phyloP scores from a whole-genome alignment of 2,888 invertebrate genomes.

The Eristalinus sepulchralis region DNA sequence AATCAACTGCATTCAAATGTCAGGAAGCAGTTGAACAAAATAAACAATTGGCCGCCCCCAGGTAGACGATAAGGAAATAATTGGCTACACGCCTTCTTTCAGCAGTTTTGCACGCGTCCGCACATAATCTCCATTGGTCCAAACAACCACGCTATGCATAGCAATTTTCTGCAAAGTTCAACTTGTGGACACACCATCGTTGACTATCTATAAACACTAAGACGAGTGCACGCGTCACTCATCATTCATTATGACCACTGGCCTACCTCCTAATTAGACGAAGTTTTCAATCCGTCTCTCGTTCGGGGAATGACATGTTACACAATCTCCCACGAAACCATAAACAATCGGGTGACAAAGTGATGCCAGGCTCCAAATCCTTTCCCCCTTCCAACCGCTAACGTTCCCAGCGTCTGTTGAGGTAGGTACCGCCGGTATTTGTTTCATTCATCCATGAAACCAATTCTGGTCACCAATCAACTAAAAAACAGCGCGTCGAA shows the following conservation, averaged over 20 bases:
- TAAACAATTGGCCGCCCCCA: neutral
- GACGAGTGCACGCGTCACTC: neutral
- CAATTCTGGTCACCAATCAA: slow-evolving; percentile 34
- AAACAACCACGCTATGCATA: neutral
- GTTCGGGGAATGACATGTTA: neutral
- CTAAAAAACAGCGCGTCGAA: neutral
- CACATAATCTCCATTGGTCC: neutral
- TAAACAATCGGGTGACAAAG: neutral
- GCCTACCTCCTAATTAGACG: neutral
- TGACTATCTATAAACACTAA: neutral
- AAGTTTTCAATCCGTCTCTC: neutral
- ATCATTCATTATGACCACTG: neutral
- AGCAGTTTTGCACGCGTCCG: neutral
- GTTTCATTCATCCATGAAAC: slow-evolving; percentile 63
- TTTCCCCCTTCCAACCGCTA: neutral
- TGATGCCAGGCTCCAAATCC: neutral
- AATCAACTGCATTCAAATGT: neutral
- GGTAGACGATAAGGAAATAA: neutral
- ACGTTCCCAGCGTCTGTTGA: neutral
- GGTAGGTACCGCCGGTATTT: slow-evolving; percentile 19
- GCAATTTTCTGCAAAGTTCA: neutral
- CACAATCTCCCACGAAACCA: neutral
- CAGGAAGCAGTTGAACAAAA: neutral
- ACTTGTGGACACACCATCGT: neutral
- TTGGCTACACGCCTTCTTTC: neutral